These are phyloP conservation scores for Sialia sialis DNA, from an alignment of 2,113 vertebrate species.

Conservation along the genomic window DNA sequence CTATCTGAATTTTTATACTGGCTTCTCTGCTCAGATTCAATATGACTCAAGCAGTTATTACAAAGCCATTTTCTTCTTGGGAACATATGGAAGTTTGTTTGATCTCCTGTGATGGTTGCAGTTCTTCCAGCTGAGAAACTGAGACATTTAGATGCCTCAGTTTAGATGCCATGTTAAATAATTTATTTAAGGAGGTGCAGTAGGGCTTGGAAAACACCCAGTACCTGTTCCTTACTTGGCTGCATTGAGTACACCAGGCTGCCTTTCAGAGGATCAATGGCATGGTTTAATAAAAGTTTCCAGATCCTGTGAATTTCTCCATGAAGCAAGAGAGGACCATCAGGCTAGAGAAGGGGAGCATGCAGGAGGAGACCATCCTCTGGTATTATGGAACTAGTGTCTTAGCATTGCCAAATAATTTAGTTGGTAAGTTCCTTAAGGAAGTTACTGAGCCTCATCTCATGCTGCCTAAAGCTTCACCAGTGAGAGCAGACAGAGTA, in stretches of 20 bases:
- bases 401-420: not conserved
- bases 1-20: not conserved
- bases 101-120: not conserved
- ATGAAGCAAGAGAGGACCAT: not conserved
- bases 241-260: not conserved
- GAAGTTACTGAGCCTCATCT: not conserved
- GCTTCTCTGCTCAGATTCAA: not conserved
- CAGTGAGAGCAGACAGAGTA: not conserved
- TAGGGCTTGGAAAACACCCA: not conserved
- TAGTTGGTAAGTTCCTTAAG: not conserved
- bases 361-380: not conserved
- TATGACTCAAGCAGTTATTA: not conserved
- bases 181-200: not conserved
- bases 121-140: not conserved
- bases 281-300: not conserved
- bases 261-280: rapidly evolving
- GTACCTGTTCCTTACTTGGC: not conserved
- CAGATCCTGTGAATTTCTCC: not conserved
- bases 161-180: not conserved
- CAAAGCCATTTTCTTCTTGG: not conserved
- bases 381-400: not conserved
- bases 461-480: not conserved
- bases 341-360: not conserved
- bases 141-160: not conserved
- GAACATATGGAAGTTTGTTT: not conserved